These are phyloP conservation scores for Aurelia coerulea DNA, from an alignment of 30 jellyfish, hydroid and myxozoan genomes.

Conservation along the genomic window DNA sequence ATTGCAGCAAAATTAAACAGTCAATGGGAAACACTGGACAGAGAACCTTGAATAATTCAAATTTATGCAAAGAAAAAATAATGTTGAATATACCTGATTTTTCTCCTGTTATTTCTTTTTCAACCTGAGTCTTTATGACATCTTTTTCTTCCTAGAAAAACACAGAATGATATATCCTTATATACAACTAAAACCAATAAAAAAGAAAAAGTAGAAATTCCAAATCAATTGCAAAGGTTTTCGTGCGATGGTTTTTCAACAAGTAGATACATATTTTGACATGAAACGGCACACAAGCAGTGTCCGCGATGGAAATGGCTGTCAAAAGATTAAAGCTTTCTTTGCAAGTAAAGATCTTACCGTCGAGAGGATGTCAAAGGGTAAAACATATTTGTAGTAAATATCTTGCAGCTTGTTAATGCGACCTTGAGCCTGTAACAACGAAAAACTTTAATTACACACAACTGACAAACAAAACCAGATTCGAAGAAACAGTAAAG, in stretches of 20 bases:
- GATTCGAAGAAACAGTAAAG: background rate
- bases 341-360: constrained; percentile 11
- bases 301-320: too few relatives aligned
- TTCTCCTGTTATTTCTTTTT: constrained; percentile 1
- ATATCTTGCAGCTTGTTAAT: constrained; percentile 75
- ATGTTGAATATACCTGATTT: background rate
- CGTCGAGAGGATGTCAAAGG: constrained; percentile 58
- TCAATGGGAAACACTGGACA: too few relatives aligned
- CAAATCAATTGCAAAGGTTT: too few relatives aligned
- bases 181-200: too few relatives aligned
- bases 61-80: too few relatives aligned
- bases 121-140: constrained; percentile 23
- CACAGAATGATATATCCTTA: background rate
- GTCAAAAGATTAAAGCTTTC: too few relatives aligned
- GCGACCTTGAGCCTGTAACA: constrained; percentile 84
- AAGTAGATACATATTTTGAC: too few relatives aligned
- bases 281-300: too few relatives aligned
- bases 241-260: too few relatives aligned
- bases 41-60: too few relatives aligned
- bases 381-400: constrained; percentile 74
- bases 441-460: background rate
- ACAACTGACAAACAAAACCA: background rate
- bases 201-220: too few relatives aligned
- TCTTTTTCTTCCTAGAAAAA: constrained; percentile 58
- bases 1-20: too few relatives aligned